Evolutionary conservation across 2,888 invertebrate species (phyloP), one percentile per base, ranked within the genome.

Genomic region (Unio pictorum): DNA sequence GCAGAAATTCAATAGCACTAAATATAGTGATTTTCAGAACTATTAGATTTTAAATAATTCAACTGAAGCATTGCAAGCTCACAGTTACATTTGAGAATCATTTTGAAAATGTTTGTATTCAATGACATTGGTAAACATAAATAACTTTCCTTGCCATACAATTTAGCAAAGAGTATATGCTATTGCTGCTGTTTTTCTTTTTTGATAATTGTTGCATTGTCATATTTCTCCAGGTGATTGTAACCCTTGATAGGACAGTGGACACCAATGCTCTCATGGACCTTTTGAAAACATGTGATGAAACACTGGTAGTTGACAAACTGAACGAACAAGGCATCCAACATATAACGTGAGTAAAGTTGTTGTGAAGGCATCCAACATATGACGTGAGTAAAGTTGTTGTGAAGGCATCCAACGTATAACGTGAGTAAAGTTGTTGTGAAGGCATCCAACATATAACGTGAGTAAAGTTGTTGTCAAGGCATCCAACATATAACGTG

Each of bases 281-380:
- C 20, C 92, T 94, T 67, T 89, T 97, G 62, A 93, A 93, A 81
- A 92, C 92, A 54, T 95, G 95, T 85, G 95, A 95, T 88, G 93
- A 94, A 78, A 93, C 94, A 69, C 93, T 94, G 23, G 89, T 92
- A n/a, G 91, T 95, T 45, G 8, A 45, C 30, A 92, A 92, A 20
- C 91, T 91, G 68, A 93, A 94, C 76, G 88, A 92, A 61, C 93
- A 93, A 86, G 95, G 94, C 26, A 91, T 94, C 45, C 91, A 93
- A 18, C 95, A 97, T 87, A 92, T 97, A 73, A 94, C 94, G 95
- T 23, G 23, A 23, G 23, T 23, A 23, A 23, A 23, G 23, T 23
- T 23, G 23, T 23, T 23, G 23, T 23, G 23, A 23, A 15, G 45
- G 45, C 15, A 45, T 23, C 23, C 23, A 23, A 23, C 23, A 23